Evolutionary conservation across 64 coral and sea anemone genomes (phyloP), one percentile per base, ranked within the genome.

Genomic region (Porites lutea): DNA sequence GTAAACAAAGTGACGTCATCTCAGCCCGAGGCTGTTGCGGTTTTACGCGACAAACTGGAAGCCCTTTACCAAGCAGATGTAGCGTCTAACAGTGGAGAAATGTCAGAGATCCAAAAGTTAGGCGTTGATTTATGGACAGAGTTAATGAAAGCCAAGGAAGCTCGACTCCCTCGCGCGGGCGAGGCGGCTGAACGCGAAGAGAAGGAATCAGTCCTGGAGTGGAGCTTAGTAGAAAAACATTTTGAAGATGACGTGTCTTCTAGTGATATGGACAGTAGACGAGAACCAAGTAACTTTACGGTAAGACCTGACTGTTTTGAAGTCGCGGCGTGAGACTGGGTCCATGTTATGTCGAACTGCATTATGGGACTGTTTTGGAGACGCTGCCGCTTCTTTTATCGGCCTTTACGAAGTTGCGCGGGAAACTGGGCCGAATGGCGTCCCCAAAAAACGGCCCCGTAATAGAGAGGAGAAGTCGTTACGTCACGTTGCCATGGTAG

Each of bases 1-100:
- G 95, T 97, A 10, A 97, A 97, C 65, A 79, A 92, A 69, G 88
- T 97, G 46, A 79, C 92, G 13, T 82, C 90, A 79, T 97, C 95
- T 43, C 95, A 97, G 51, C 95, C 95, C 20, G 87, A 97, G 88
- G 89, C 75, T 21, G 5, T 97, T 23, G 92, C 95, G n/a, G 37
- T 81, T 15, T 78, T 97, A n/a, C 92, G 95, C 19, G 85, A 83
- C 3, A 93, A 94, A 59, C 82, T 97, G 19, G 92, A 97, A 60
- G 82, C 88, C 44, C 54, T 77, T 19, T 97, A 97, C 60, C 92
- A 96, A 52, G 86, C 71, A 59, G 57, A 92, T 44, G 19, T 51
- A 52, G 48, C 66, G 8, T 53, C 54, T 18, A 71, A 58, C 74
- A 62, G 71, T 5, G 67, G 88, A 43, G 77, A 96, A 12, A 93